These are phyloP conservation scores for Prunella strophiata DNA, from an alignment of 2,797 vertebrate genomes.

Conservation along the genomic window DNA sequence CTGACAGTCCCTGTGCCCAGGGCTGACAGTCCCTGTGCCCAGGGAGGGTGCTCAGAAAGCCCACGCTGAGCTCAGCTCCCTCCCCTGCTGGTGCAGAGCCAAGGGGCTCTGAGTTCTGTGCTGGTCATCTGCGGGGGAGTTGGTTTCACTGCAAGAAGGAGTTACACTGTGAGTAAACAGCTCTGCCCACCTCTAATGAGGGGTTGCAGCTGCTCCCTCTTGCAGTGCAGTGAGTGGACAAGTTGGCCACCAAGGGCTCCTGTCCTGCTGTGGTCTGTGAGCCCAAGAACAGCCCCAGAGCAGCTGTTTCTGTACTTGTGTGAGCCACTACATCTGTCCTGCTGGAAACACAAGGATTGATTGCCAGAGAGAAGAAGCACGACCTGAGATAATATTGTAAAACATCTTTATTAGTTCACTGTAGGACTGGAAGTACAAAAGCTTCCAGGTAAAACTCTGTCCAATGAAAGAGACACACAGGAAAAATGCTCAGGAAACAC, in stretches of 20 bases:
- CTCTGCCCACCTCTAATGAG: background rate
- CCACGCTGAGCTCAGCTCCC: background rate
- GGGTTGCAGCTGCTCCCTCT: background rate
- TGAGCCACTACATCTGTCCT: background rate
- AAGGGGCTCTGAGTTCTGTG: background rate
- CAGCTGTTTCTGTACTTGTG: background rate
- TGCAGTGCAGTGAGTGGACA: accelerated
- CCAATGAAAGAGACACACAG: background rate
- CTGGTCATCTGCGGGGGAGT: background rate
- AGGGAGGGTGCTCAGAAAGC: background rate
- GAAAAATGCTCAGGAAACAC: background rate
- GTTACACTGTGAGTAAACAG: background rate
- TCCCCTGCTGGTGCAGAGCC: background rate
- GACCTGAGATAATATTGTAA: background rate
- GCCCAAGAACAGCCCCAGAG: background rate
- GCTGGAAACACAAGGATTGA: background rate
- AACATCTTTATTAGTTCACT: constrained; percentile 40
- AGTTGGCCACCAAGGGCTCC: background rate
- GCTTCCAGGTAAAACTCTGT: background rate
- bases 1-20: accelerated
- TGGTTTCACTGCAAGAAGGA: background rate
- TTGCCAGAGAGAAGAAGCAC: background rate
- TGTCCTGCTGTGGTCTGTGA: background rate
- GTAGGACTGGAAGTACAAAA: constrained; percentile 30
- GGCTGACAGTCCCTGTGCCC: accelerated